Evolutionary conservation across 2,113 vertebrate species (phyloP).

Genomic region (Chlorocebus sabaeus): DNA sequence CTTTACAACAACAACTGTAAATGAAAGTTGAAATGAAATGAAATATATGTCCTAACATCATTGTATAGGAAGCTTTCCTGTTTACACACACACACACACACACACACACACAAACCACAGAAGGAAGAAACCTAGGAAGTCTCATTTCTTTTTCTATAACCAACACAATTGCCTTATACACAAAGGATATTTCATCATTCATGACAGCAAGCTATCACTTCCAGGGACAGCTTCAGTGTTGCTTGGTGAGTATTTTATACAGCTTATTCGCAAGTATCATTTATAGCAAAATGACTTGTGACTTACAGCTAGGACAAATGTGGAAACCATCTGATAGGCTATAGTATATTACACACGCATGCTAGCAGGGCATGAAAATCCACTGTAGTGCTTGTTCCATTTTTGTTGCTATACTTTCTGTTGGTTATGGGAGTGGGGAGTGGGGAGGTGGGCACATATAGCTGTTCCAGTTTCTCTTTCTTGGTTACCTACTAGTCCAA

Average conservation of each 20-base stretch:
- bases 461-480: background rate
- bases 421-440: background rate
- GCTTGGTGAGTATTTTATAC: constrained; percentile 14
- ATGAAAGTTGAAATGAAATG: constrained; percentile 71
- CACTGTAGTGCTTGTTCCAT: background rate
- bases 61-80: background rate
- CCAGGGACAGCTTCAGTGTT: constrained; percentile 32
- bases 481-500: background rate
- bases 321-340: background rate
- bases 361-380: background rate
- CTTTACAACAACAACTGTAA: constrained; percentile 63
- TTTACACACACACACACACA: background rate
- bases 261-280: constrained; percentile 60
- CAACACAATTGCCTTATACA: constrained; percentile 56
- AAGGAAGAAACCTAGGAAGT: constrained; percentile 39
- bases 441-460: background rate
- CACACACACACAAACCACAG: background rate
- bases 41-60: constrained; percentile 60
- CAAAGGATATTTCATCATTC: constrained; percentile 61
- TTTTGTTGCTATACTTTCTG: constrained; percentile 16
- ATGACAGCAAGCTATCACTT: constrained; percentile 61
- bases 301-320: constrained; percentile 39
- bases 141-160: constrained; percentile 54
- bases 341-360: background rate
- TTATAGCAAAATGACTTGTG: background rate